These are phyloP conservation scores for Scolopax mira DNA, from an alignment of 2,113 vertebrate species.

Conservation along the genomic window DNA sequence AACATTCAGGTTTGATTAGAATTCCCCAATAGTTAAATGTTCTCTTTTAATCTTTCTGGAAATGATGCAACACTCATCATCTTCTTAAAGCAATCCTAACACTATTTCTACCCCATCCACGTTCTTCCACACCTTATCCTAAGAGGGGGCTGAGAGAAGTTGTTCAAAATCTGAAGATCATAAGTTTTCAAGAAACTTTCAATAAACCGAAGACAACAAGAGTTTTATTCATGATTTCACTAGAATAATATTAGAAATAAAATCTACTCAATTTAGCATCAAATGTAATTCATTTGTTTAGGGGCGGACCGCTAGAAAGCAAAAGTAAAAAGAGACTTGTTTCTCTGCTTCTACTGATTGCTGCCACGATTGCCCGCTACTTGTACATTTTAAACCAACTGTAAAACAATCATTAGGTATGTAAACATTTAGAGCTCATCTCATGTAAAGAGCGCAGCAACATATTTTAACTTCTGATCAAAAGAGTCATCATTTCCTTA, in stretches of 20 bases:
- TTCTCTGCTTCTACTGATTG: neutral
- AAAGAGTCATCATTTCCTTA: conserved; percentile 62
- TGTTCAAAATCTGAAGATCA: neutral
- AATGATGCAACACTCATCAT: neutral
- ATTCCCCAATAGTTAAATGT: neutral
- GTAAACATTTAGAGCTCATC: conserved; percentile 34
- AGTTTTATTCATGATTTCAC: neutral
- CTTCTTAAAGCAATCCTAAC: neutral
- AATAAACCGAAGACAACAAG: neutral
- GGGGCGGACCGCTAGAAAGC: neutral
- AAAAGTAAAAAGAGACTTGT: neutral
- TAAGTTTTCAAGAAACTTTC: neutral
- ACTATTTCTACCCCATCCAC: neutral
- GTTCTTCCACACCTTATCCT: neutral
- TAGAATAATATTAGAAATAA: neutral
- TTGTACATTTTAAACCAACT: neutral
- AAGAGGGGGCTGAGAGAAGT: neutral
- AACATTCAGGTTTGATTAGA: neutral
- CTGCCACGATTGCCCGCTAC: neutral
- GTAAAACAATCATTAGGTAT: conserved; percentile 18
- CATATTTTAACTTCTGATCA: conserved; percentile 56
- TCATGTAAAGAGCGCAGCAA: neutral
- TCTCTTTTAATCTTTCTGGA: neutral
- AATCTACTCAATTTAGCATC: neutral
- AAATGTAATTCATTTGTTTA: neutral